These are phyloP conservation scores for Glyptemys insculpta DNA, from an alignment of 2,797 vertebrate species.

Conservation along the genomic window DNA sequence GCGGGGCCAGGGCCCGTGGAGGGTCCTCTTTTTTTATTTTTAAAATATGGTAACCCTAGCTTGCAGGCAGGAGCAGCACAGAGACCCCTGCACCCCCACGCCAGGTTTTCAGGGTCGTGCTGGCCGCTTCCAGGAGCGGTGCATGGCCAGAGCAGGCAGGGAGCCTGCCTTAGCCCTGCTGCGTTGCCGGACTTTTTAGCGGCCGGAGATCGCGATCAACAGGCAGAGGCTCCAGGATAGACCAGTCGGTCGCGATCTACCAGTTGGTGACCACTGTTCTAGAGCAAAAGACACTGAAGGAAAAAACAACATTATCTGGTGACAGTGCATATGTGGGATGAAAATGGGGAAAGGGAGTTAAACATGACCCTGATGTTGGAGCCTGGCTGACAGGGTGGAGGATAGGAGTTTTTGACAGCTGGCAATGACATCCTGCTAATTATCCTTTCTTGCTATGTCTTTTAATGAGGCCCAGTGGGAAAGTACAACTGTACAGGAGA, in stretches of 20 bases:
- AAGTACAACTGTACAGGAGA: not conserved
- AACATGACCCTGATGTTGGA: not conserved
- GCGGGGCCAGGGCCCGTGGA: too few relatives aligned
- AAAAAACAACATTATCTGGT: not conserved
- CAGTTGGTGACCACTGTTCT: not conserved
- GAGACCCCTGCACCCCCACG: too few relatives aligned
- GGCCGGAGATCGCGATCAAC: too few relatives aligned
- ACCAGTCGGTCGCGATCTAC: too few relatives aligned
- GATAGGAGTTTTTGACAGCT: not conserved
- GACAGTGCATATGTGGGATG: not conserved
- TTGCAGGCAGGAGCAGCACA: not conserved
- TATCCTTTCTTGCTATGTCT: not conserved
- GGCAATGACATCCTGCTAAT: not conserved
- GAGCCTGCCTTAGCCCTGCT: too few relatives aligned
- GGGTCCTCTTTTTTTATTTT: too few relatives aligned
- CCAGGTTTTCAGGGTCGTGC: too few relatives aligned
- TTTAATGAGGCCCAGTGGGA: not conserved
- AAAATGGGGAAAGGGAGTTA: slow-evolving; percentile 2
- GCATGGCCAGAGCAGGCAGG: too few relatives aligned
- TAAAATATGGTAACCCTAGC: too few relatives aligned
- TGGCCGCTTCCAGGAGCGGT: too few relatives aligned
- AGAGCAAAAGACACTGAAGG: not conserved
- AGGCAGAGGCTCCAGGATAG: too few relatives aligned
- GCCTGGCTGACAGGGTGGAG: not conserved
- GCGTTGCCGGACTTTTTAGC: too few relatives aligned